phyloP scores from a whole-genome alignment of 2,888 invertebrate species.

The Allolobophora icterica region DNA sequence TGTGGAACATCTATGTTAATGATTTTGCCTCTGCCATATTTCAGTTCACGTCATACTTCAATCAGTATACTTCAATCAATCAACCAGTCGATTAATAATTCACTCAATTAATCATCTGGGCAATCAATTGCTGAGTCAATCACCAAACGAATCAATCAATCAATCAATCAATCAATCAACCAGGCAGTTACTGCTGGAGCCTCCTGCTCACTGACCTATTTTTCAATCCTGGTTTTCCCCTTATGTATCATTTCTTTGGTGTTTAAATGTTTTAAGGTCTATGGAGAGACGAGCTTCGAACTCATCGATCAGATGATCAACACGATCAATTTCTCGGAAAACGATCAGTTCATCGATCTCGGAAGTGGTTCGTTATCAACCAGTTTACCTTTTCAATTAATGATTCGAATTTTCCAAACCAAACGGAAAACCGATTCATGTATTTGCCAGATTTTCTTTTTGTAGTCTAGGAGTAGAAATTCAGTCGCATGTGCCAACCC shows the following conservation, averaged over 20 bases:
- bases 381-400: no score
- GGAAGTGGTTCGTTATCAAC: conserved; percentile 76
- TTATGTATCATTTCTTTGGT: not conserved
- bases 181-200: not conserved
- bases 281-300: conserved; percentile 98
- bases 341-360: conserved; percentile 96
- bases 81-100: no score
- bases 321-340: conserved; percentile 83
- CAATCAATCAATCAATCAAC: no score
- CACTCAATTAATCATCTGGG: no score
- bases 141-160: no score
- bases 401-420: not conserved
- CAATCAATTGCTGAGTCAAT: no score
- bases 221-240: not conserved
- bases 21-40: no score
- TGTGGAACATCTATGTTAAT: no score
- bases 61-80: no score
- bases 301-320: conserved; percentile 97
- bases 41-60: no score
- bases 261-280: conserved; percentile 72
- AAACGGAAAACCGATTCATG: not conserved
- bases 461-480: no score
- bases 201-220: not conserved
- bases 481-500: no score
- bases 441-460: not conserved